Evolutionary conservation across 2,888 invertebrate species (phyloP).

Genomic region (Ormyrus rosae): DNA sequence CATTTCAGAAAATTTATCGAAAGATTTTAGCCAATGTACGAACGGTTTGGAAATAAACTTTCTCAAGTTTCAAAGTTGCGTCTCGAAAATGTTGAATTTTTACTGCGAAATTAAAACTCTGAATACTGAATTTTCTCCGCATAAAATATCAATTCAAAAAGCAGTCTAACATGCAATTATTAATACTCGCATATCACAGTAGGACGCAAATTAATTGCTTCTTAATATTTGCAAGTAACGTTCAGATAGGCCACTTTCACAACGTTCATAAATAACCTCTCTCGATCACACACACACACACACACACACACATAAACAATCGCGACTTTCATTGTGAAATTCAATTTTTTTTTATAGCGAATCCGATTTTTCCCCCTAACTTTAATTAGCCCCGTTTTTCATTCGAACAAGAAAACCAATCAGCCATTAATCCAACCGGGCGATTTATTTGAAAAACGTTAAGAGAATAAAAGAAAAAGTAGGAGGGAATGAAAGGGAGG

Average conservation of each 20-base stretch:
- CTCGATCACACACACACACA: constrained; percentile 14
- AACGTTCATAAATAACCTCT: constrained; percentile 12
- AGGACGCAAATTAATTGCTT: too few relatives aligned
- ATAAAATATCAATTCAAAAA: not conserved
- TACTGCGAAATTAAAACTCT: too few relatives aligned
- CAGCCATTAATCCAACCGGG: not conserved
- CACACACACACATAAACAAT: not conserved
- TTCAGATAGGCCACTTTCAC: constrained; percentile 24
- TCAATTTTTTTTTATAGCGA: not conserved
- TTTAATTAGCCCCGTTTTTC: not conserved
- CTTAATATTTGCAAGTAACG: not conserved
- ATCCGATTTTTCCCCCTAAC: not conserved
- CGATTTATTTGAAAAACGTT: not conserved
- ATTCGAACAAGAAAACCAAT: constrained; percentile 6
- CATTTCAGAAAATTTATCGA: too few relatives aligned
- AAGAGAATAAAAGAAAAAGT: not conserved
- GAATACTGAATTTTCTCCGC: too few relatives aligned
- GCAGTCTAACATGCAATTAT: not conserved
- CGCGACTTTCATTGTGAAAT: constrained; percentile 20
- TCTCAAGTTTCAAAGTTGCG: too few relatives aligned
- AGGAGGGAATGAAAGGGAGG: not conserved
- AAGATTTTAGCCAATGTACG: too few relatives aligned
- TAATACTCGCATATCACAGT: not conserved
- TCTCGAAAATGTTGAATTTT: too few relatives aligned
- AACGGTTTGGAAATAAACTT: too few relatives aligned